These are phyloP conservation scores for Dynastes maya DNA, from an alignment of 2,888 invertebrate genomes.

Conservation along the genomic window DNA sequence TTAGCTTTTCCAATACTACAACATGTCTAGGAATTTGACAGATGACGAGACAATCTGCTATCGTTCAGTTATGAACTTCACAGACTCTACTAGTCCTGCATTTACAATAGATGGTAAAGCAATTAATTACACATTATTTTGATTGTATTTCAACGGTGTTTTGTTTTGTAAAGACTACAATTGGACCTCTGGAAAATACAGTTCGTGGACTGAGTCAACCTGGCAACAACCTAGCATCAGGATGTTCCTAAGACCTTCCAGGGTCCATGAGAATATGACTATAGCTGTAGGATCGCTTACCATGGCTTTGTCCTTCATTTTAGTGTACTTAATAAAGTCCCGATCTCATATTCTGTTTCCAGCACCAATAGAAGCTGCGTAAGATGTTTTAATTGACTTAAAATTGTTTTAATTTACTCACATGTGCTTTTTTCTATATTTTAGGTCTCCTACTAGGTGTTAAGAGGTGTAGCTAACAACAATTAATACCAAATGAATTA, in stretches of 20 bases:
- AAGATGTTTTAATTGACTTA: slow-evolving; percentile 27
- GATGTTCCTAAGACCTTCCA: slow-evolving; percentile 84
- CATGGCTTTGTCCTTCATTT: slow-evolving; percentile 71
- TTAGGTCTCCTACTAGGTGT: slow-evolving; percentile 57
- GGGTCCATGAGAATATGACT: slow-evolving; percentile 73
- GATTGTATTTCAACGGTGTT: slow-evolving; percentile 12
- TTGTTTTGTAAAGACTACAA: slow-evolving; percentile 77
- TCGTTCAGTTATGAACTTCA: slow-evolving; percentile 82
- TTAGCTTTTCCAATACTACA: slow-evolving; percentile 70
- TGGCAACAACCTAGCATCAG: slow-evolving; percentile 84
- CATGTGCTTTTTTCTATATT: slow-evolving; percentile 24
- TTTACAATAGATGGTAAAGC: slow-evolving; percentile 79
- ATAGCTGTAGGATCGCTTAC: slow-evolving; percentile 73
- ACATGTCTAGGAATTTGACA: slow-evolving; percentile 75
- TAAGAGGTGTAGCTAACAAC: slow-evolving; percentile 33
- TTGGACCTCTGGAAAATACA: slow-evolving; percentile 83
- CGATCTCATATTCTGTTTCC: slow-evolving; percentile 71
- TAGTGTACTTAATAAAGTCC: slow-evolving; percentile 73
- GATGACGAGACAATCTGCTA: slow-evolving; percentile 79
- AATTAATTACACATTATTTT: neutral
- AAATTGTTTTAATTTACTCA: neutral
- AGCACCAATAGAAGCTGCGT: slow-evolving; percentile 50
- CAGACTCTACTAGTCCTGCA: slow-evolving; percentile 87
- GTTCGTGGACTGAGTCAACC: slow-evolving; percentile 92
- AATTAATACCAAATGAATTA: slow-evolving; percentile 39